Evolutionary conservation across 2,888 invertebrate species (phyloP).

Genomic region (Euclidia mi): DNA sequence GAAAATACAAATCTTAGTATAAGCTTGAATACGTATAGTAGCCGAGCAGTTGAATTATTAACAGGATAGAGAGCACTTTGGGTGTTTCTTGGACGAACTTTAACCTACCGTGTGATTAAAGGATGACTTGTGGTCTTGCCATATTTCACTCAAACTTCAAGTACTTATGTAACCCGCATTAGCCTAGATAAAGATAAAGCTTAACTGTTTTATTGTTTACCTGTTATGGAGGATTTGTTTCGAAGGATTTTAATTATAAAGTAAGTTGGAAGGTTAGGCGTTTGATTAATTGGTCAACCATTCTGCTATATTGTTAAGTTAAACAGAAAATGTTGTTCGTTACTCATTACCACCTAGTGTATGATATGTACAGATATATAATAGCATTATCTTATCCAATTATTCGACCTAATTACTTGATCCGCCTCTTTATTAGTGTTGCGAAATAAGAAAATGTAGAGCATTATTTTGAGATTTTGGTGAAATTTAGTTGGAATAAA

Average conservation of each 20-base stretch:
- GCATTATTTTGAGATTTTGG: too few species aligned
- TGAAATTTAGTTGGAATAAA: too few species aligned
- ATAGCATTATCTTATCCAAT: too few species aligned
- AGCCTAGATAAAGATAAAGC: slow-evolving; percentile 18
- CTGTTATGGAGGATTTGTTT: neutral
- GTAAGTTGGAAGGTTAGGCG: neutral
- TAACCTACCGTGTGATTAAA: slow-evolving; percentile 47
- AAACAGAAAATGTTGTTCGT: too few species aligned
- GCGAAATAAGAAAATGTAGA: too few species aligned
- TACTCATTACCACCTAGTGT: too few species aligned
- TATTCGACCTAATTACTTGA: too few species aligned
- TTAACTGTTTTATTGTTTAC: slow-evolving; percentile 26
- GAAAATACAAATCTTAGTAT: neutral
- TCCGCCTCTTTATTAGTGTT: too few species aligned
- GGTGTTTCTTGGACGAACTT: slow-evolving; percentile 40
- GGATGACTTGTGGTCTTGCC: slow-evolving; percentile 43
- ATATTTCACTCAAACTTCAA: slow-evolving; percentile 36
- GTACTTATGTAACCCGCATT: slow-evolving; percentile 33
- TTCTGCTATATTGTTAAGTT: too few species aligned
- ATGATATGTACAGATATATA: too few species aligned
- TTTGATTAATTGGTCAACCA: too few species aligned
- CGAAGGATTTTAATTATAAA: neutral
- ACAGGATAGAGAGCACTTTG: slow-evolving; percentile 30
- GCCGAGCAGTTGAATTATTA: slow-evolving; percentile 33
- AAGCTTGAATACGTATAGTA: slow-evolving; percentile 7